Evolutionary conservation across 2,888 invertebrate genomes (phyloP).

Genomic region (Himalopsyche japonica): DNA sequence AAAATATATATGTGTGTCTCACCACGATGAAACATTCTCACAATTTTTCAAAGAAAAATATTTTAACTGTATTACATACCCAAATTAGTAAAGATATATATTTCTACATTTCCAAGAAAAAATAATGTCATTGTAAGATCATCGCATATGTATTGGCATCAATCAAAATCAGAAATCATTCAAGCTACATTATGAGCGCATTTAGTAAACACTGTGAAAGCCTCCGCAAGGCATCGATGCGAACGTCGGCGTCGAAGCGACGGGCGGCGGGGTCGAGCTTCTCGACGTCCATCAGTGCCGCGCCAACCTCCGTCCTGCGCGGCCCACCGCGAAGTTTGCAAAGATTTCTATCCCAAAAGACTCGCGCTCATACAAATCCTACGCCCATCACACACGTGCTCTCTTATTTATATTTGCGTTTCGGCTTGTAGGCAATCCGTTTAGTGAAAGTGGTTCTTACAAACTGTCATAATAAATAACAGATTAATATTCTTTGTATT

Average conservation of each 20-base stretch:
- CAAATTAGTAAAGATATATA: too few relatives aligned
- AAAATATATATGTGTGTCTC: too few relatives aligned
- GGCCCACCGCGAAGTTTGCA: not conserved
- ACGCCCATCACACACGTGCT: not conserved
- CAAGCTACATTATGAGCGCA: not conserved
- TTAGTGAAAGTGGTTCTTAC: not conserved
- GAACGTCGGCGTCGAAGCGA: slow-evolving; percentile 43
- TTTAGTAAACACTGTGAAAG: not conserved
- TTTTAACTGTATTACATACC: too few relatives aligned
- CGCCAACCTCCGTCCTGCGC: slow-evolving; percentile 49
- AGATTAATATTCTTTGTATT: too few relatives aligned
- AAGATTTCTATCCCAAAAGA: not conserved
- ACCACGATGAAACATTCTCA: too few relatives aligned
- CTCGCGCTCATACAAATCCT: not conserved
- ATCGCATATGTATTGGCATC: not conserved
- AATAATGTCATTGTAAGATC: not conserved
- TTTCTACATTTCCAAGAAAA: too few relatives aligned
- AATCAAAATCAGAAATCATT: not conserved
- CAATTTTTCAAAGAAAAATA: too few relatives aligned
- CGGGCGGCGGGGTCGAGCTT: slow-evolving; percentile 45
- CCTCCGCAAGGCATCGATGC: not conserved
- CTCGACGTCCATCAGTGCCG: slow-evolving; percentile 49
- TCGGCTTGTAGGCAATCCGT: not conserved
- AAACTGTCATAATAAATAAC: not conserved
- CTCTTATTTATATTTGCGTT: not conserved